Evolutionary conservation across 2,113 vertebrate genomes (phyloP).

Genomic region (Myiagra hebetior): DNA sequence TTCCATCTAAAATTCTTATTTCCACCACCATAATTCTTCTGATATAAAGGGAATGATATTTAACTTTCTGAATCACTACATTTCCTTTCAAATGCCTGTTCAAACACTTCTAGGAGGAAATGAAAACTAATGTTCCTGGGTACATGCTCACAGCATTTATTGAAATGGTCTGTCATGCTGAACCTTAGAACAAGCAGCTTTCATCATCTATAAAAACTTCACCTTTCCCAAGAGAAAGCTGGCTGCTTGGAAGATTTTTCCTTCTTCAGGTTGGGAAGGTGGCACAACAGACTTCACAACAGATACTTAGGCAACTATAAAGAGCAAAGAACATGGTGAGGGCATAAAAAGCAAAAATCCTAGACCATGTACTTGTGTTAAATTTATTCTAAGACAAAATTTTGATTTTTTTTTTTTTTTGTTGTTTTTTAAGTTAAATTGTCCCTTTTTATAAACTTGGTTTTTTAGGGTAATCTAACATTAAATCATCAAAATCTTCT

Average conservation of each 20-base stretch:
- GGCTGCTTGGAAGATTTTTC: not conserved
- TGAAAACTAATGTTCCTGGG: not conserved
- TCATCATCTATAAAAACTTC: not conserved
- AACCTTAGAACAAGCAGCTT: not conserved
- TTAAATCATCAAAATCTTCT: not conserved
- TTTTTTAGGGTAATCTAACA: not conserved
- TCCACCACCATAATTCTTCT: not conserved
- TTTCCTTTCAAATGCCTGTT: not conserved
- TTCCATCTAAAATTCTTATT: not conserved
- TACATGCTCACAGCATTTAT: not conserved
- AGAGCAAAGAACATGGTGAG: not conserved
- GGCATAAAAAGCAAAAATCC: not conserved
- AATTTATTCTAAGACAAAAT: not conserved
- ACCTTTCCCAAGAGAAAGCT: not conserved
- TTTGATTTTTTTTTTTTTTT: no score
- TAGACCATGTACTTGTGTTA: not conserved
- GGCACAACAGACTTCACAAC: not conserved
- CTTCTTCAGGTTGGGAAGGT: not conserved
- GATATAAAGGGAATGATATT: not conserved
- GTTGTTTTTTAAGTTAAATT: not conserved
- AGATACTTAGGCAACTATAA: not conserved
- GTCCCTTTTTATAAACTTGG: not conserved
- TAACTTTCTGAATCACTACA: not conserved
- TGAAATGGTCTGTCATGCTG: not conserved
- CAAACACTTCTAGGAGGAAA: not conserved